Evolutionary conservation across 2,797 vertebrate genomes (phyloP).

Genomic region (Melanotaenia maccullochi): DNA sequence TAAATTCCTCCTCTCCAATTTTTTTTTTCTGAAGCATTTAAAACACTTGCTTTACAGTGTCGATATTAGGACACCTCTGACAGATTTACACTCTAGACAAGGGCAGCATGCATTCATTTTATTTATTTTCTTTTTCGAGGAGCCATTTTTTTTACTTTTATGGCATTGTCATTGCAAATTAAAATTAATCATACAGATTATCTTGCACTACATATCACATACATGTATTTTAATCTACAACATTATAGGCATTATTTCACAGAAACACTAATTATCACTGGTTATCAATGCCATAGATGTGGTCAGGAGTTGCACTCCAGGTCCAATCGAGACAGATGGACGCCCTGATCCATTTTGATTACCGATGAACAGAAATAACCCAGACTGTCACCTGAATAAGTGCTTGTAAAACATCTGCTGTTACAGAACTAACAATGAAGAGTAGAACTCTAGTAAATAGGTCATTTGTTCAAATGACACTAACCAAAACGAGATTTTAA

Average conservation of each 20-base stretch:
- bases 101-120: too few species aligned
- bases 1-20: not conserved
- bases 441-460: not conserved
- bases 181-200: too few species aligned
- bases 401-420: not conserved
- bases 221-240: not conserved
- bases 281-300: too few species aligned
- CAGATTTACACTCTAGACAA: too few species aligned
- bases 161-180: too few species aligned
- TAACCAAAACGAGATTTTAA: not conserved
- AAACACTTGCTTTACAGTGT: not conserved
- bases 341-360: not conserved
- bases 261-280: not conserved
- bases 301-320: not conserved
- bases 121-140: too few species aligned
- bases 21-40: not conserved
- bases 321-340: too few species aligned
- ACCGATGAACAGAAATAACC: not conserved
- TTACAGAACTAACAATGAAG: not conserved
- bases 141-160: too few species aligned
- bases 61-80: too few species aligned
- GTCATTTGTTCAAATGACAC: not conserved
- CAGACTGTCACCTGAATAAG: not conserved
- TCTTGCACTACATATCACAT: too few species aligned
- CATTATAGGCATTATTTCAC: not conserved